These are phyloP conservation scores for Phylloscopus whistleri DNA, from an alignment of 2,113 vertebrate genomes.

Conservation along the genomic window DNA sequence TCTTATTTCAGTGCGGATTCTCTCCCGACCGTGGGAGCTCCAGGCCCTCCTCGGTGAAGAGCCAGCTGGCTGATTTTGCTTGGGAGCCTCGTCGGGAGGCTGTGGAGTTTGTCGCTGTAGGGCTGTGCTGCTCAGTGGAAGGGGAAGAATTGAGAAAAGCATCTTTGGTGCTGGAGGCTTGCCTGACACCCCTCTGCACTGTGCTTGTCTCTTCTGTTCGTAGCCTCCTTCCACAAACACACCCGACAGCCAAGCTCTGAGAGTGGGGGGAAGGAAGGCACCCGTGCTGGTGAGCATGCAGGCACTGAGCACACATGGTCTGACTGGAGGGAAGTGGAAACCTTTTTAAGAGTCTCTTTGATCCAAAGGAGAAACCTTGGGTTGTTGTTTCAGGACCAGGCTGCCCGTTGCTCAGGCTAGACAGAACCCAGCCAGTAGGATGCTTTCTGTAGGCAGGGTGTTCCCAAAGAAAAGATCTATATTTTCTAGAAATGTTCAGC, in stretches of 20 bases:
- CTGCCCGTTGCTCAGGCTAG: not conserved
- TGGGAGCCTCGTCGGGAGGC: fast-evolving
- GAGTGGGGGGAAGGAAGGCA: not conserved
- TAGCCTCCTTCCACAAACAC: not conserved
- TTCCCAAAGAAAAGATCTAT: not conserved
- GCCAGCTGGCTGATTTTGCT: not conserved
- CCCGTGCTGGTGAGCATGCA: not conserved
- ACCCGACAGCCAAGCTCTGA: not conserved
- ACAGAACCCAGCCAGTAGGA: not conserved
- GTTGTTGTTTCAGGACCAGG: not conserved
- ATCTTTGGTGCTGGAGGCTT: not conserved
- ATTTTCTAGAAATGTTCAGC: not conserved
- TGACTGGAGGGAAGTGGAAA: not conserved
- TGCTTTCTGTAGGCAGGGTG: not conserved
- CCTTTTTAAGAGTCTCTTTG: not conserved
- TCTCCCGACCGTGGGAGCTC: not conserved
- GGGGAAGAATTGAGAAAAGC: not conserved
- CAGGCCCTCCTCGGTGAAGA: not conserved
- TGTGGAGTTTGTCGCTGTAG: not conserved
- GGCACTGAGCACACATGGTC: not conserved
- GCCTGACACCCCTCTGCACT: not conserved
- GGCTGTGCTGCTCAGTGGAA: not conserved
- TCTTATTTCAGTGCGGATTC: not conserved
- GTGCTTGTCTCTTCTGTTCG: not conserved
- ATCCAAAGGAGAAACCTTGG: not conserved